phyloP scores from a whole-genome alignment of 2,113 vertebrate genomes.

The Alectura lathami region DNA sequence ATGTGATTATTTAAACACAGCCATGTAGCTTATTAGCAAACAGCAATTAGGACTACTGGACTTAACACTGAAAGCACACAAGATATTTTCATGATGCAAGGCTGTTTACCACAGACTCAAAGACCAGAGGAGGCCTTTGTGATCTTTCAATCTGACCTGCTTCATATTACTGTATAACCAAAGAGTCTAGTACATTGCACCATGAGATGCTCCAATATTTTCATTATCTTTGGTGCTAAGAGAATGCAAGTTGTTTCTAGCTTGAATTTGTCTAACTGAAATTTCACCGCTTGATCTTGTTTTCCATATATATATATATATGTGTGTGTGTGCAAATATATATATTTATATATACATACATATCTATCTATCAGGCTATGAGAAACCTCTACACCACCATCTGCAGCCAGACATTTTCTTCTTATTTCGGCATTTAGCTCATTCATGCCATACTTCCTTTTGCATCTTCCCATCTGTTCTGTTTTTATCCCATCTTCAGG shows the following conservation, averaged over 20 bases:
- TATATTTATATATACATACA: background rate
- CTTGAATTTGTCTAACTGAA: background rate
- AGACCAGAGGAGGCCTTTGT: background rate
- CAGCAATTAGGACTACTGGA: background rate
- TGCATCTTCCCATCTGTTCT: background rate
- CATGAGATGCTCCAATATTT: background rate
- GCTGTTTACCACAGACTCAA: background rate
- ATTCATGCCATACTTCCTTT: background rate
- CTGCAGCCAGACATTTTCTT: background rate
- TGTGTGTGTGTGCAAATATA: too few relatives aligned
- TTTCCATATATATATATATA: background rate
- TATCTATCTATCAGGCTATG: background rate
- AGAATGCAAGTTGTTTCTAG: background rate
- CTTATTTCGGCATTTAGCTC: background rate
- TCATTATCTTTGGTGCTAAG: background rate
- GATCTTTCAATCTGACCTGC: background rate
- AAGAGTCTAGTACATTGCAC: background rate
- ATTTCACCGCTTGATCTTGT: background rate
- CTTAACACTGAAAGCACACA: background rate
- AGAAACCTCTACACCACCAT: background rate
- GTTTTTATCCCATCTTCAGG: background rate
- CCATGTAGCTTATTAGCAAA: background rate
- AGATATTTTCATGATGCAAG: background rate
- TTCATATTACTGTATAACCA: background rate
- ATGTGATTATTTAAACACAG: background rate